These are phyloP conservation scores for Chlorops oryzae DNA, from an alignment of 1,140 invertebrate species.

Conservation along the genomic window DNA sequence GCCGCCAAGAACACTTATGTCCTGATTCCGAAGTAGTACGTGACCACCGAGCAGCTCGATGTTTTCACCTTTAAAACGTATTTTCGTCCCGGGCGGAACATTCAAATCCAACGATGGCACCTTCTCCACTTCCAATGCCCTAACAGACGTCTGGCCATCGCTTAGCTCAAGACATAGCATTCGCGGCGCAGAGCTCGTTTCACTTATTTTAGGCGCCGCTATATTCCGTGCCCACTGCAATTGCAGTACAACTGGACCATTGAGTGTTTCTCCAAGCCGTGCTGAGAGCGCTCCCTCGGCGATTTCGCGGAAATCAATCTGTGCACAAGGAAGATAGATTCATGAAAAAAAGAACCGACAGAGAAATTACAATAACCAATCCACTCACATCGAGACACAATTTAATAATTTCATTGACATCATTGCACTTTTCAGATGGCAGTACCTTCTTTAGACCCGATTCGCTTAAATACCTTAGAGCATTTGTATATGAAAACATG, in stretches of 20 bases:
- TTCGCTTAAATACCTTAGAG: no score
- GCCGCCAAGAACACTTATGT: constrained; percentile 70
- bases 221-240: constrained; percentile 82
- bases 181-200: constrained; percentile 74
- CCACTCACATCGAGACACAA: no score
- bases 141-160: constrained; percentile 73
- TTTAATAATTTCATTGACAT: no score
- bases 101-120: constrained; percentile 63
- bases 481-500: no score
- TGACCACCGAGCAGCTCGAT: constrained; percentile 61
- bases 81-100: constrained; percentile 72
- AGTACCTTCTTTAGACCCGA: no score
- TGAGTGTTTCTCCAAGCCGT: constrained; percentile 58
- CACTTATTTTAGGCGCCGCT: constrained; percentile 82
- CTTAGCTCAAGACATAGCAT: constrained; percentile 77
- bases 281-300: constrained; percentile 54
- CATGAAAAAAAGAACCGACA: no score
- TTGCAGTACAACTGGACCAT: constrained; percentile 73
- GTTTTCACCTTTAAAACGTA: constrained; percentile 51
- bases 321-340: constrained; percentile 16
- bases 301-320: constrained; percentile 76
- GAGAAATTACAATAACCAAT: no score
- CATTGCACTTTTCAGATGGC: no score
- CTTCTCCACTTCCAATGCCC: constrained; percentile 63
- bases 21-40: constrained; percentile 61